Percentiles rank a stretch among this genome's conserved stretches.
Evolutionary conservation across 2,797 vertebrate genomes (phyloP).

Genomic region (Sibirionetta formosa): DNA sequence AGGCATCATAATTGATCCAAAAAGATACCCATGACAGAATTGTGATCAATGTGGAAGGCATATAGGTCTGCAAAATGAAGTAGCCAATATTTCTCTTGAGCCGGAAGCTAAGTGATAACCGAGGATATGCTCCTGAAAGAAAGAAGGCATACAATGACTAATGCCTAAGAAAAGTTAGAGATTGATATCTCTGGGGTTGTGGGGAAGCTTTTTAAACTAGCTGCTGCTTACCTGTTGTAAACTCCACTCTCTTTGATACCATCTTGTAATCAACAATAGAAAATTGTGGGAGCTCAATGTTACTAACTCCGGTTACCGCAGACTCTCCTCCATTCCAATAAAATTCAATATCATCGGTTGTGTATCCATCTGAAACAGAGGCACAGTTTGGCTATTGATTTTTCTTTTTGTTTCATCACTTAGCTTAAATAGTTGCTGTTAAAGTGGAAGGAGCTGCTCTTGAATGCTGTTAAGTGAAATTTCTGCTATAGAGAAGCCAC

Average conservation of each 20-base stretch:
- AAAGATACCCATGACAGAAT: conserved; percentile 96
- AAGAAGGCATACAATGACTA: not conserved
- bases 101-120: conserved; percentile 93
- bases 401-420: not conserved
- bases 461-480: not conserved
- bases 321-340: conserved; percentile 93
- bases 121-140: conserved; percentile 91
- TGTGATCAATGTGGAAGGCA: conserved; percentile 95
- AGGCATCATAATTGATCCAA: conserved; percentile 97
- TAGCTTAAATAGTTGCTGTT: not conserved
- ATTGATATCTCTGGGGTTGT: not conserved
- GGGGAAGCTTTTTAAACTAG: not conserved
- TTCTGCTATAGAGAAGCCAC: not conserved
- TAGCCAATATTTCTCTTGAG: conserved; percentile 97
- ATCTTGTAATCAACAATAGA: conserved; percentile 95
- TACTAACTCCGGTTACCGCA: conserved; percentile 93
- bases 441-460: not conserved
- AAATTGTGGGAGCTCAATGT: conserved; percentile 96
- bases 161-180: not conserved
- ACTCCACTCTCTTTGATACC: conserved; percentile 93
- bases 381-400: not conserved
- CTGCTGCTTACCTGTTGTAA: conserved; percentile 90
- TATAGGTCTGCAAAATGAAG: conserved; percentile 96
- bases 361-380: conserved; percentile 91
- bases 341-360: conserved; percentile 96